Conservation (phyloP, 2,113 vertebrate species). For the Cyanistes caeruleus region DNA sequence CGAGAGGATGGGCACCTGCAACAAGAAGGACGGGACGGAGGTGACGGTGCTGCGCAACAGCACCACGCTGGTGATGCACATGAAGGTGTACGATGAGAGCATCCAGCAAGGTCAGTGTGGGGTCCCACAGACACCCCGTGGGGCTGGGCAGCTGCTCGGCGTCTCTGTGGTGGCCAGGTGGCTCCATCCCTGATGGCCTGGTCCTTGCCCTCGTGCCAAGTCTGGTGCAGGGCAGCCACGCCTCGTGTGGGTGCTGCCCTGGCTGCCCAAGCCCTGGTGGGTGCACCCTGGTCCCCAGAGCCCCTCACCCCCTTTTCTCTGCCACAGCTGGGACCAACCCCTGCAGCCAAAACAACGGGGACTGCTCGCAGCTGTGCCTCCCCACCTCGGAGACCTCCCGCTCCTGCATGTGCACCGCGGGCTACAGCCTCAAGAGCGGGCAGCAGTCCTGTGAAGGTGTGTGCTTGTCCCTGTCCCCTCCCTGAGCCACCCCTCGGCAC, state of each 20-base stretch:
- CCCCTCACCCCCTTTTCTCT: background rate
- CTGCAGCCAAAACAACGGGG: conserved; percentile 92
- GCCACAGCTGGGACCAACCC: conserved; percentile 79
- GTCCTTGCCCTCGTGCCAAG: fast-evolving
- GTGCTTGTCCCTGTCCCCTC: too few species aligned
- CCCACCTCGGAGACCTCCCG: conserved; percentile 87
- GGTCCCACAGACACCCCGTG: fast-evolving
- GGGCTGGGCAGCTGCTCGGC: fast-evolving
- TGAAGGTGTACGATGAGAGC: conserved; percentile 94
- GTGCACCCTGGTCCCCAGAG: fast-evolving
- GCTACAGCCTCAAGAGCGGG: conserved; percentile 91
- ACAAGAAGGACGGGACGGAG: conserved; percentile 85
- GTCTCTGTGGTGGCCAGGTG: fast-evolving
- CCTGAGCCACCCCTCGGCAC: fast-evolving
- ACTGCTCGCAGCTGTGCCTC: conserved; percentile 95
- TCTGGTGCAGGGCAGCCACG: fast-evolving
- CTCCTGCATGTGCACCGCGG: conserved; percentile 95
- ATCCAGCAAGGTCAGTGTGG: conserved; percentile 79
- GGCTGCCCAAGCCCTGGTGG: fast-evolving
- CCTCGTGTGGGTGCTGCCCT: fast-evolving
- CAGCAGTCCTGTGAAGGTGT: conserved; percentile 93
- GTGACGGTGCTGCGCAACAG: conserved; percentile 87
- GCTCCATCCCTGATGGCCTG: too few species aligned
- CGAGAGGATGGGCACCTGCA: conserved; percentile 92
- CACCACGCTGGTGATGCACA: conserved; percentile 96